These are phyloP conservation scores for Tigriopus japonicus DNA, from an alignment of 1,140 invertebrate genomes.

Conservation along the genomic window DNA sequence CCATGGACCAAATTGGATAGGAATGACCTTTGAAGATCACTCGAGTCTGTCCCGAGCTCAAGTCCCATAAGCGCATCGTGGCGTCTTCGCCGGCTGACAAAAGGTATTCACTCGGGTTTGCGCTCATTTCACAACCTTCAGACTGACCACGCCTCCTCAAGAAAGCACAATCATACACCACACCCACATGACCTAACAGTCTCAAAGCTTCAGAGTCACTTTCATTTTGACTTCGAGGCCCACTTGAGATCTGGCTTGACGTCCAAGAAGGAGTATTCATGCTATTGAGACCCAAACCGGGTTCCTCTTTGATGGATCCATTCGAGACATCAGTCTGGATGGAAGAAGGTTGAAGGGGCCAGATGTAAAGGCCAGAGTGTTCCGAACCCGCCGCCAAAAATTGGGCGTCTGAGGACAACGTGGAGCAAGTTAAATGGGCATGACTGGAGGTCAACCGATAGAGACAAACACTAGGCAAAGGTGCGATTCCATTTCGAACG, in stretches of 20 bases:
- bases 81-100: conserved; percentile 19
- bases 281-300: too few relatives aligned
- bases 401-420: neutral
- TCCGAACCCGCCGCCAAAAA: neutral
- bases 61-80: conserved; percentile 18
- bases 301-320: too few relatives aligned
- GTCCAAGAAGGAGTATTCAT: too few relatives aligned
- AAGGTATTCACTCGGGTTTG: conserved; percentile 1
- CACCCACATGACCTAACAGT: neutral
- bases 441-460: neutral
- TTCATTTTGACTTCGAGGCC: too few relatives aligned
- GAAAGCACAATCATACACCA: neutral
- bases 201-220: too few relatives aligned
- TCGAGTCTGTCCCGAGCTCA: conserved; percentile 16
- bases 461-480: neutral
- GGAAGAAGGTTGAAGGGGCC: too few relatives aligned
- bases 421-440: neutral
- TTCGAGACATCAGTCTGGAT: too few relatives aligned
- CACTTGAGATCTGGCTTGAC: too few relatives aligned
- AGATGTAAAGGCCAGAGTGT: neutral
- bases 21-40: conserved; percentile 28
- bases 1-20: conserved; percentile 27
- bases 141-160: neutral
- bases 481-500: neutral
- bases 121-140: too few relatives aligned